These are phyloP conservation scores for Mus spretus DNA, from an alignment of 2,797 vertebrate species.

Conservation along the genomic window DNA sequence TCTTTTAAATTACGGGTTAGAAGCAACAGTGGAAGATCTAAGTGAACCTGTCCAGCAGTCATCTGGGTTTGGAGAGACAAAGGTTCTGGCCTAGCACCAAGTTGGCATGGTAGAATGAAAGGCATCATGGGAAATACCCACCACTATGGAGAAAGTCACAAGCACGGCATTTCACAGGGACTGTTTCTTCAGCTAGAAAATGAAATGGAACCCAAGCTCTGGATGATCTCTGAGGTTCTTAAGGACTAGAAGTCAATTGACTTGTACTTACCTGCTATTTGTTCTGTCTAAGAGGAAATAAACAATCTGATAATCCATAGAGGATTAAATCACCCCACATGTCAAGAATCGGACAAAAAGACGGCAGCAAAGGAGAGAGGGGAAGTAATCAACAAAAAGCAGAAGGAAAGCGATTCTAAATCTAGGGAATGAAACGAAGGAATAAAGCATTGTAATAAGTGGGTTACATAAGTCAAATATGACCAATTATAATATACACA, in stretches of 20 bases:
- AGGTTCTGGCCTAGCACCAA: not conserved
- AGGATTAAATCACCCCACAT: slow-evolving; percentile 48
- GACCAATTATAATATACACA: not conserved
- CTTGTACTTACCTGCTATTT: not conserved
- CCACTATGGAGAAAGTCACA: slow-evolving; percentile 9
- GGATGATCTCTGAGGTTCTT: slow-evolving; percentile 24
- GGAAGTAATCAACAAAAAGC: not conserved
- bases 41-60: slow-evolving; percentile 38
- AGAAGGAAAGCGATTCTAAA: slow-evolving; percentile 61
- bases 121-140: slow-evolving; percentile 17
- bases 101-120: slow-evolving; percentile 1
- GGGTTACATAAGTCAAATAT: slow-evolving; percentile 40
- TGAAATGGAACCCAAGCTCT: not conserved
- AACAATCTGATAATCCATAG: not conserved
- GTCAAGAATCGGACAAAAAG: slow-evolving; percentile 25
- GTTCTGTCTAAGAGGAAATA: slow-evolving; percentile 54
- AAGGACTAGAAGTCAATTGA: slow-evolving; percentile 39
- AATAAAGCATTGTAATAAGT: slow-evolving; percentile 55
- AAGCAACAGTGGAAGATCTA: slow-evolving; percentile 47
- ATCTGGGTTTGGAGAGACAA: slow-evolving; percentile 43
- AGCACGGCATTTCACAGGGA: not conserved
- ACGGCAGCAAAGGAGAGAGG: not conserved
- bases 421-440: slow-evolving; percentile 43
- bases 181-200: slow-evolving; percentile 26
- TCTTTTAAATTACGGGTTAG: not conserved